Evolutionary conservation across 2,888 invertebrate genomes (phyloP), one percentile per base, ranked within the genome.

Genomic region (Agrochola lota): DNA sequence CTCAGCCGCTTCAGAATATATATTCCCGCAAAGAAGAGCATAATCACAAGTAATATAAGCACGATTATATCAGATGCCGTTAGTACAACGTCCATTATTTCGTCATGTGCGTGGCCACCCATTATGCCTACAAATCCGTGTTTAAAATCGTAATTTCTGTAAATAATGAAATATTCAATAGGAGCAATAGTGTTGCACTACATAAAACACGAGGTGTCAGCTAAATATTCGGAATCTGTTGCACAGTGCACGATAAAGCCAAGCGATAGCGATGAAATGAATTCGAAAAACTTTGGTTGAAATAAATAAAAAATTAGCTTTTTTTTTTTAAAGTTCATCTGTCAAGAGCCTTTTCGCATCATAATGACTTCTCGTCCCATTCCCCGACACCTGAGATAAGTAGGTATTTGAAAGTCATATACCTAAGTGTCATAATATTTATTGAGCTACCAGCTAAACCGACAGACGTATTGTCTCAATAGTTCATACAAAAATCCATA

Each of bases 61-160:
- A 93, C 86, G 20, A 93, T 76, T 15, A 91, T 85, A 67, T 95
- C 94, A 26, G 89, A 86, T 40, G 88, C 73, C 20, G 92, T 86
- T 23, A 93, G 74, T 49, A 77, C 84, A 23, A 76, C 85, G 40
- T 93, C 93, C 85, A 92, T 92, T 7, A 93, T 87, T 89, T 95
- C 94, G 55, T 90, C 85, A 76, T 94, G 91, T 30, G 93, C 92
- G 83, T 94, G 94, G 43, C 93, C 91, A 74, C 89, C 84, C 90
- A 90, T 83, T 74, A 72, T 70, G 64, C 7, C 60, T 26, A 68
- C 30, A 55, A 83, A 85, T 78, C 26, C 79, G 85, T 71, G 82
- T 67, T 66, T 80, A 71, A 74, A 82, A 83, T 81, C 15, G 60
- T 57, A 72, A 74, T 78, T 80, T 83, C 60, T 84, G 46, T 83